A percentile compares a stretch with the other conserved stretches of the same genome.
Conservation (phyloP, 2,113 vertebrate genomes). For the Perca fluviatilis region DNA sequence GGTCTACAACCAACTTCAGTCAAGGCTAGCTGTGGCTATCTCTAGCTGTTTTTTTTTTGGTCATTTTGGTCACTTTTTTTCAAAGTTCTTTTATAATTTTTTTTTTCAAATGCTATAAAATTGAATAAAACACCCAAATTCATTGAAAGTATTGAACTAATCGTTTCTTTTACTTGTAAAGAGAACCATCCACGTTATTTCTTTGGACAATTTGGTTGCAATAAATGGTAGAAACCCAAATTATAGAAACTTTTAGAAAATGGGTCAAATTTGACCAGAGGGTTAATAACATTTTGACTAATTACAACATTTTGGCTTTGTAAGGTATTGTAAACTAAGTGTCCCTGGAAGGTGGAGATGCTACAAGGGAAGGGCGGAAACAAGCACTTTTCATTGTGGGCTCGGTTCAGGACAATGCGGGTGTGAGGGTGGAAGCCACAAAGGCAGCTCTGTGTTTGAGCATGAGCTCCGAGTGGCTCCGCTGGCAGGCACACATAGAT, state of each 20-base stretch:
- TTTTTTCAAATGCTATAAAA: too few species aligned
- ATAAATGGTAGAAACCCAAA: too few species aligned
- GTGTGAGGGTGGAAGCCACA: constrained; percentile 62
- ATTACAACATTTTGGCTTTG: constrained; percentile 15
- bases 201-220: too few species aligned
- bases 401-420: constrained; percentile 55
- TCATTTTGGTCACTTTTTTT: too few species aligned
- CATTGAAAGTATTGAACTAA: too few species aligned
- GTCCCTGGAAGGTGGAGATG: constrained; percentile 37
- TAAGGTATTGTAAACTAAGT: not conserved
- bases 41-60: not conserved
- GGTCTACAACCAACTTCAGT: not conserved
- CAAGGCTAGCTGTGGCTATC: not conserved
- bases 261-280: too few species aligned
- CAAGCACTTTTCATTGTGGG: constrained; percentile 40
- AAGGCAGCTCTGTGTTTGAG: constrained; percentile 60
- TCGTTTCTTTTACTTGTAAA: too few species aligned
- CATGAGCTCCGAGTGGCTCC: constrained; percentile 45
- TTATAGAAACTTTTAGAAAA: too few species aligned
- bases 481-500: constrained; percentile 67
- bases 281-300: not conserved
- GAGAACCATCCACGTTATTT: too few species aligned
- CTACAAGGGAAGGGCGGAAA: constrained; percentile 16
- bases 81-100: not conserved
- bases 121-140: too few species aligned